Evolutionary conservation across 2,888 invertebrate genomes (phyloP), one percentile per base, ranked within the genome.

Genomic region (Lacanobia wlatinum): DNA sequence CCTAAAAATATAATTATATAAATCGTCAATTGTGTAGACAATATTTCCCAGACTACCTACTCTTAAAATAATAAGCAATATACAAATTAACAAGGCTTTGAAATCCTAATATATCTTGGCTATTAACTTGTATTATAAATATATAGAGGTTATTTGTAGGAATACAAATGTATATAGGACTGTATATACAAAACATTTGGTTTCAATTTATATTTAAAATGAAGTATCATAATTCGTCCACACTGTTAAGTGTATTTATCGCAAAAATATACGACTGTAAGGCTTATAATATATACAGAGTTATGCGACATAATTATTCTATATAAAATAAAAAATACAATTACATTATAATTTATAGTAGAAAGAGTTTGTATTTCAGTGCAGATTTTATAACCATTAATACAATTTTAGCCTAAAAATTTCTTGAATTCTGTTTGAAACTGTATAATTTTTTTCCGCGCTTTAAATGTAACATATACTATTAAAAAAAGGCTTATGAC

Each of bases 1-100:
- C 38, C 23, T 73, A 73, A 72, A 76, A 70, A 69, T 75, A 46
- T 72, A 75, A 78, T 84, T 84, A 48, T 84, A 84, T 84, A 80
- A 86, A 86, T 70, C 79, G 94, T 94, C 95, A 95, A 95, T 95
- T 95, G 93, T 90, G 88, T 94, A 93, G 94, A 95, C 94, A 94
- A 95, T 95, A 95, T 92, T 83, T 89, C 87, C 81, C 77, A 80
- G 53, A 71, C 71, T 73, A 76, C 55, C 46, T 82, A 84, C 82
- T 73, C 77, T 81, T 84, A 82, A 86, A 76, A 76, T 74, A 63
- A 38, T 83, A 87, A 86, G 84, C 80, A 83, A 83, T 83, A 85
- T 78, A 85, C 66, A 72, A 78, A 73, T 58, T 73, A 83, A 76
- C 68, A 73, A 84, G 82, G 84, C 86, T 87, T 83, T 53, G 73